These are phyloP conservation scores for Pardalotus punctatus DNA, from an alignment of 2,113 vertebrate genomes.

Conservation along the genomic window DNA sequence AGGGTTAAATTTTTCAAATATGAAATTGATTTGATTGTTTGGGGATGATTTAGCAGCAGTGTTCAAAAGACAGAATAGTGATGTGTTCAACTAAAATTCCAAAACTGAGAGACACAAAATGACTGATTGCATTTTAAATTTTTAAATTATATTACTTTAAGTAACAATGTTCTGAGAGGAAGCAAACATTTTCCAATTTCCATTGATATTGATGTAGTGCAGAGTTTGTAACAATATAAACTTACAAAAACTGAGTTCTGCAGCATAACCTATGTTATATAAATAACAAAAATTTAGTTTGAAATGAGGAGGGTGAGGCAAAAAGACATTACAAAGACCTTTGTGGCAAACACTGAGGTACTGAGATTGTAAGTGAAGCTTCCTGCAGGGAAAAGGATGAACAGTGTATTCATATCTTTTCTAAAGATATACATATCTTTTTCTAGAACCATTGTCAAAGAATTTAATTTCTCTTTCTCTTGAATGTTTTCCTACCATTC, in stretches of 20 bases:
- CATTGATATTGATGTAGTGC: not conserved
- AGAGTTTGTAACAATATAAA: not conserved
- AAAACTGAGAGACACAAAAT: not conserved
- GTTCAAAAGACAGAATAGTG: not conserved
- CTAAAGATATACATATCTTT: not conserved
- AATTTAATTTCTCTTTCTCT: not conserved
- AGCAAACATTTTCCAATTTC: not conserved
- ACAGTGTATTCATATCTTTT: not conserved
- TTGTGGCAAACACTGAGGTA: not conserved
- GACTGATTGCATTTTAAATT: not conserved
- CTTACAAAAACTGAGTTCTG: not conserved
- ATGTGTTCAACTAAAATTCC: not conserved
- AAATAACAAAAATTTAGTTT: not conserved
- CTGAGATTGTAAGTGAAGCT: not conserved
- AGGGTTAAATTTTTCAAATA: not conserved
- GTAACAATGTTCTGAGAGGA: not conserved
- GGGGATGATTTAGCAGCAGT: not conserved
- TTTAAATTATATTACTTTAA: not conserved
- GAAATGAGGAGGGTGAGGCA: fast-evolving
- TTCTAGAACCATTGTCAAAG: not conserved
- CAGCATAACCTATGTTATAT: not conserved
- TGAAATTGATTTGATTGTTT: not conserved
- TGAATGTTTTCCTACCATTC: not conserved
- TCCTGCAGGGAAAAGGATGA: not conserved
- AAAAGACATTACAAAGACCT: not conserved